Base-by-base conservation (phyloP, 1,140 invertebrate species). In the Zaprionus inermis region DNA sequence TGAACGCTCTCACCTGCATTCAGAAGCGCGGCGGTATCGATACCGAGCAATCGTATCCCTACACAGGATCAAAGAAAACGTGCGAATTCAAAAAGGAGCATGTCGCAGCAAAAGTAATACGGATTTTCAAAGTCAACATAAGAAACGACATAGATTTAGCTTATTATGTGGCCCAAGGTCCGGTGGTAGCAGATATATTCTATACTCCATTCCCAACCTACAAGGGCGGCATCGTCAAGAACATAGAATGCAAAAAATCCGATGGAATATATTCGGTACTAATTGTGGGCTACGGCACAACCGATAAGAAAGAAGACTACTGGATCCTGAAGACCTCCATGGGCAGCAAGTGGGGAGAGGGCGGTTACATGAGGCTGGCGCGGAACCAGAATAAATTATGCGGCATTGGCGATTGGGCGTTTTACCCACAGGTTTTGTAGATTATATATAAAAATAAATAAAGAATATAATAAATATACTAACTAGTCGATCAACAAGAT, bases 301-400 rank as follows among this genome's bases (percentile, higher is more conserved):
- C 16, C 41, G 32, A 58, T 10, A n/a, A 14, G 3, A 5, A 12
- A 0, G 69, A 54, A 0, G 69, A 72, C 18, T 72, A 32, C 20
- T 72, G 69, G 61, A 57, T 72, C 0, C 12, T 72, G n/a, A 58
- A 72, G 34, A 72, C 63, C 0, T 55, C 61, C 1, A 6, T 58
- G 61, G 55, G 69, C 3, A 0, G 10, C 4, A 2, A 16, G 1
- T 72, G 41, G 41, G 69, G 69, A 2, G 63, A 72, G 24, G 38
- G 22, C 22, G 69, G 69, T 24, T 72, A 72, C 34, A 14, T 72
- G 32, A 51, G 12, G 10, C 34, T 72, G 1, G 69, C 54, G 10
- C 69, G 69, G 7, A 66, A 65, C 16, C 20, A 41, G 0, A 58
- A 72, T 16, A 28, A 28, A 28, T n/a, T n/a, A n/a, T n/a, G n/a